A percentile compares a stretch with the other conserved stretches of the same genome.
Evolutionary conservation across 2,113 vertebrate genomes (phyloP).

Genomic region (Toxotes jaculatrix): DNA sequence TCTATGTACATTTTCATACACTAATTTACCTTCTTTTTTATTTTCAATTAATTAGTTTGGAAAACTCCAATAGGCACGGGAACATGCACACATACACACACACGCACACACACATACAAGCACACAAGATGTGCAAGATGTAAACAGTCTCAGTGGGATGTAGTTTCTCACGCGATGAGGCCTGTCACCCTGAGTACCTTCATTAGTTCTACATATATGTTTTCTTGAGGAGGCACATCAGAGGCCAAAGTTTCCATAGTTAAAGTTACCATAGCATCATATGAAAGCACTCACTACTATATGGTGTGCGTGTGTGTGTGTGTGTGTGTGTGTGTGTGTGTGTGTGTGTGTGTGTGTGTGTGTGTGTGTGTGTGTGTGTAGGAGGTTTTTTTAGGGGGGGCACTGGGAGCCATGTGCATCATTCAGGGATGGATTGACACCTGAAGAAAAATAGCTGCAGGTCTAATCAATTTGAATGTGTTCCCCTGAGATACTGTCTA

Average conservation of each 20-base stretch:
- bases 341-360: not conserved
- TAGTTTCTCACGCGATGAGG: constrained; percentile 57
- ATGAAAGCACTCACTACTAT: not conserved
- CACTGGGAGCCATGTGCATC: constrained; percentile 49
- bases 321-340: not conserved
- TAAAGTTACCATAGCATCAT: constrained; percentile 49
- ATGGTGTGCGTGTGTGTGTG: not conserved
- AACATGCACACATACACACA: no score
- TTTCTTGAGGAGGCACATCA: constrained; percentile 35
- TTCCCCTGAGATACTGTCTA: constrained; percentile 35
- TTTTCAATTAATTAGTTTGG: not conserved
- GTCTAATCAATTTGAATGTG: constrained; percentile 76
- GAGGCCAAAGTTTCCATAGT: constrained; percentile 61
- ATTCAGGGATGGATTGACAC: constrained; percentile 74
- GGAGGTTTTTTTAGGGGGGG: not conserved
- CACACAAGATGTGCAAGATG: constrained; percentile 2
- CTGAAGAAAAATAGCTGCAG: constrained; percentile 76
- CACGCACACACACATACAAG: not conserved
- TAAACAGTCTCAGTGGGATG: constrained; percentile 62
- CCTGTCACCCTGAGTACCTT: constrained; percentile 43
- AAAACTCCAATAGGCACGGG: not conserved
- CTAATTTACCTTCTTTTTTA: not conserved
- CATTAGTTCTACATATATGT: constrained; percentile 54
- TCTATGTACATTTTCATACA: not conserved
- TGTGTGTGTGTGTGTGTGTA: not conserved